Base-by-base conservation (phyloP, 2,113 vertebrate species). In the Engraulis encrasicolus region DNA sequence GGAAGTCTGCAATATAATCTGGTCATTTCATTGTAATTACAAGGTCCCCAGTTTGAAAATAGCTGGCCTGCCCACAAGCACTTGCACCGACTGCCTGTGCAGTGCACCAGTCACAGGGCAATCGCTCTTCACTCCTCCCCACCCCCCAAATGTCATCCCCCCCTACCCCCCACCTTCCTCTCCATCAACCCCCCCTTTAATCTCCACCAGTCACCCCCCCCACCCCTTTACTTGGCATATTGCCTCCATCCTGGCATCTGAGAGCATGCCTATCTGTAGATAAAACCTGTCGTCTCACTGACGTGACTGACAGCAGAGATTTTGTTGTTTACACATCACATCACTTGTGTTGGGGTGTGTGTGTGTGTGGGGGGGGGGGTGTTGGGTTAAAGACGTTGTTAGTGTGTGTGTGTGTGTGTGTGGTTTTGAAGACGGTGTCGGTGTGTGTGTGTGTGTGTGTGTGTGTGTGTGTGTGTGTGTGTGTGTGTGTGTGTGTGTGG, bases 11-110 rank as follows among this genome's bases (percentile, higher is more conserved):
- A 92, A 89, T 94, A 94, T 94, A 95, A 94, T 92, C 92, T 91
- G 92, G 92, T 87, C 80, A 92, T 92, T 95, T 94, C 92, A 95
- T 92, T 94, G 93, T 95, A 95, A 95, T 95, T 95, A 95, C 92
- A 95, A 94, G 93, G 87, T 94, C 94, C 94, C n/a, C 80, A 87
- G 93, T 93, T 93, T 93, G 90, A 92, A 95, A 95, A 93, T 91
- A 86, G 91, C 87, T 50, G 85, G 80, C 86, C 91, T 92, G 85
- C 90, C 93, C 94, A 86, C 92, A 93, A 89, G 84, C 90, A 90
- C 91, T 92, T 85, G 91, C 89, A 86, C 86, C 79, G 88, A 90
- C 89, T 81, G 86, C 88, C 89, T 91, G 19, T 78, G 27, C 27
- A 17, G n/a, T 49, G 0, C 19, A 20, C 27, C 14, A 3, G n/a